Percentiles rank a stretch among this genome's conserved stretches.
Evolutionary conservation across 2,888 invertebrate genomes (phyloP).

Genomic region (Coelopa pilipes): DNA sequence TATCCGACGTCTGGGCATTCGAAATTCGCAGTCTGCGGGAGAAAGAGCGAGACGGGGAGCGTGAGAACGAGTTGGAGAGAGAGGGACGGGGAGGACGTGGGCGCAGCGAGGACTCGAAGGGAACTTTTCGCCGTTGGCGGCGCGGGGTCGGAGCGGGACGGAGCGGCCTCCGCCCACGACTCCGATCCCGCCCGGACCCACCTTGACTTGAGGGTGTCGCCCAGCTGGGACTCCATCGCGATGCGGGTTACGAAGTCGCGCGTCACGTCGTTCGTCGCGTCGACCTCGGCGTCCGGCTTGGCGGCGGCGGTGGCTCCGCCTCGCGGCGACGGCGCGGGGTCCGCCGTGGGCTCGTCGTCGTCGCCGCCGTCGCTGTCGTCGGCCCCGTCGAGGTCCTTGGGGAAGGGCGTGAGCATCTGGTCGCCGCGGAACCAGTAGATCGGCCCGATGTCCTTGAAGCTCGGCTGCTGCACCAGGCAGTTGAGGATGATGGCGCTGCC

Average conservation of each 20-base stretch:
- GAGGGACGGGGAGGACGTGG: neutral
- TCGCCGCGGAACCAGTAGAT: slow-evolving; percentile 77
- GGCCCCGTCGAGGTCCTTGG: slow-evolving; percentile 52
- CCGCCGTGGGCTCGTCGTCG: slow-evolving; percentile 29
- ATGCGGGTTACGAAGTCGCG: slow-evolving; percentile 61
- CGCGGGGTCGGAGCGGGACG: neutral
- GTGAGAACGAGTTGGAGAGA: slow-evolving; percentile 19
- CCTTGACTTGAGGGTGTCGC: slow-evolving; percentile 79
- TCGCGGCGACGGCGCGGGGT: neutral
- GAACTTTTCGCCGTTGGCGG: neutral
- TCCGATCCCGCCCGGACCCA: slow-evolving; percentile 41
- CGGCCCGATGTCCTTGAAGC: slow-evolving; percentile 75
- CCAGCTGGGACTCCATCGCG: slow-evolving; percentile 65
- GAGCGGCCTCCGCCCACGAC: too few species aligned
- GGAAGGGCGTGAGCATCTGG: slow-evolving; percentile 61
- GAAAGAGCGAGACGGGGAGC: neutral
- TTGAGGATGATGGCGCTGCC: slow-evolving; percentile 79
- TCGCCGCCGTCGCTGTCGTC: slow-evolving; percentile 1
- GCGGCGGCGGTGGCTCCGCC: neutral
- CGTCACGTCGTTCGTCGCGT: slow-evolving; percentile 55
- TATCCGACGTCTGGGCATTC: slow-evolving; percentile 79
- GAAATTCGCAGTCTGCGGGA: slow-evolving; percentile 74
- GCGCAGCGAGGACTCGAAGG: slow-evolving; percentile 10
- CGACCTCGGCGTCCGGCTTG: slow-evolving; percentile 41
- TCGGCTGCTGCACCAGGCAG: slow-evolving; percentile 77